phyloP scores from a whole-genome alignment of 2,113 vertebrate species.

The Lethenteron reissneri region DNA sequence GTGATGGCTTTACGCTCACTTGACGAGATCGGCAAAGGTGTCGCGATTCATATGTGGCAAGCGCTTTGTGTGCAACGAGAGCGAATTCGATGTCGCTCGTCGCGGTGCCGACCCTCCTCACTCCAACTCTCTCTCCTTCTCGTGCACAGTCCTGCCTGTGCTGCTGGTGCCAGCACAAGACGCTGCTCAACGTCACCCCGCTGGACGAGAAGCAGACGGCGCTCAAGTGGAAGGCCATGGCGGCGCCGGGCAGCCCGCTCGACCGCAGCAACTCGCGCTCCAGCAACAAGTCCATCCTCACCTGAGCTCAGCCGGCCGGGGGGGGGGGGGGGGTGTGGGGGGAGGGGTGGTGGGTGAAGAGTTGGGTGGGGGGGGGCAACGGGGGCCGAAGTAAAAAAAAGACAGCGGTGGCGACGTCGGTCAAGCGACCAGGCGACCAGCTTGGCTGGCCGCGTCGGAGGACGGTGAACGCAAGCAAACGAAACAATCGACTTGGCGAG shows the following conservation, averaged over 20 bases:
- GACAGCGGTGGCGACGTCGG: background rate
- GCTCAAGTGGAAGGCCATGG: background rate
- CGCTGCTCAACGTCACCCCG: constrained; percentile 1
- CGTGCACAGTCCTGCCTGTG: constrained; percentile 3
- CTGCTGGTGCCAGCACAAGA: constrained; percentile 5
- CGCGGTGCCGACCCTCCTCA: too few relatives aligned
- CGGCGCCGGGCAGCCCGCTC: background rate
- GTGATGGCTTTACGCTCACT: too few relatives aligned
- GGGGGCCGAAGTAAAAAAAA: background rate
- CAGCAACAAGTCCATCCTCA: constrained; percentile 5
- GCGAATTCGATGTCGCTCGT: too few relatives aligned
- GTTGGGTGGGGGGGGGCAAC: background rate
- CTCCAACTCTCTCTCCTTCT: background rate
- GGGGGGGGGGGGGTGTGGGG: background rate
- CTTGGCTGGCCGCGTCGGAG: background rate
- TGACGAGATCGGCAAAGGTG: too few relatives aligned
- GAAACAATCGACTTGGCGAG: background rate
- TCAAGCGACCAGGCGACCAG: background rate
- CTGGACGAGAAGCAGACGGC: background rate
- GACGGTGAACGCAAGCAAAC: background rate
- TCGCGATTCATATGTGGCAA: too few relatives aligned
- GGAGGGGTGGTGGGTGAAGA: background rate
- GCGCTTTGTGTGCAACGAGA: too few relatives aligned
- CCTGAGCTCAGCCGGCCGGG: background rate
- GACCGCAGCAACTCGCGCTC: constrained; percentile 1